Evolutionary conservation across 2,888 invertebrate genomes (phyloP).

Genomic region (Epirrhoe alternata): DNA sequence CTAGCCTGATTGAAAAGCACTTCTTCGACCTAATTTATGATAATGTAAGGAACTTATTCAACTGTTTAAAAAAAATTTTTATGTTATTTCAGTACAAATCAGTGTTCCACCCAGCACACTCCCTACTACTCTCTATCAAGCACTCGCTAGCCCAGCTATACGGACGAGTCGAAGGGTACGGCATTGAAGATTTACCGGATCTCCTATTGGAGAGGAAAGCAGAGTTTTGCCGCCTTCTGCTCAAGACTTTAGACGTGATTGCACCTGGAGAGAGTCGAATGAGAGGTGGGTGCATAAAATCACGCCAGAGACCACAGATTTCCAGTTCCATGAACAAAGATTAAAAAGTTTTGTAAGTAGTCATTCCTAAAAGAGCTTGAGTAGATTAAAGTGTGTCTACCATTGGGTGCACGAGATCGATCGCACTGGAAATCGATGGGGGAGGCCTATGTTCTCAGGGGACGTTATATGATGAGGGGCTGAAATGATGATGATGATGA

Average conservation of each 20-base stretch:
- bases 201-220: constrained; percentile 90
- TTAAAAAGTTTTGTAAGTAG: too few species aligned
- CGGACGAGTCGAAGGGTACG: constrained; percentile 90
- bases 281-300: constrained; percentile 81
- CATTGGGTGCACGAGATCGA: too few species aligned
- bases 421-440: too few species aligned
- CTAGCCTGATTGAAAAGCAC: too few species aligned
- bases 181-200: constrained; percentile 89
- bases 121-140: constrained; percentile 87
- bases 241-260: constrained; percentile 89
- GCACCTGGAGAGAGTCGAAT: constrained; percentile 92
- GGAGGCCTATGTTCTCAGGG: too few species aligned
- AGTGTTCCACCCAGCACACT: constrained; percentile 91
- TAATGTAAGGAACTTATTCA: too few species aligned
- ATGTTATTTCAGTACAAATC: constrained; percentile 83
- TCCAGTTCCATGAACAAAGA: too few species aligned
- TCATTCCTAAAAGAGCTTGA: too few species aligned
- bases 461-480: too few species aligned
- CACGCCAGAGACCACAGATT: neutral
- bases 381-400: too few species aligned
- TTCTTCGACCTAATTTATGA: too few species aligned
- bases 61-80: neutral
- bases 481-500: too few species aligned
- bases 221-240: constrained; percentile 88
- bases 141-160: constrained; percentile 91